These are phyloP conservation scores for Spilarctia lutea DNA, from an alignment of 2,888 invertebrate species.

Conservation along the genomic window DNA sequence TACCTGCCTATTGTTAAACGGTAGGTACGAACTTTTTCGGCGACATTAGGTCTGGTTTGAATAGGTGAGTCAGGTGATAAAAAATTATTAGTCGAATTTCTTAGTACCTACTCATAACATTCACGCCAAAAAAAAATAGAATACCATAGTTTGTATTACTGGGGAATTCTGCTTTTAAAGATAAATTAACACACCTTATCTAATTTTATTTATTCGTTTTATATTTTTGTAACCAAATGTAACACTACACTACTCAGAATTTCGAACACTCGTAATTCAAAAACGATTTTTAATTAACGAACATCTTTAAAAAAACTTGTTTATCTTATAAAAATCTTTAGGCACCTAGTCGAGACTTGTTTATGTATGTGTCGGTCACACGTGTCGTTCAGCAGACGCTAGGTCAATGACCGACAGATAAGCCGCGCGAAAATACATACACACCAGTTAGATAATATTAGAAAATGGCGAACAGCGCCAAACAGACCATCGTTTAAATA, in stretches of 20 bases:
- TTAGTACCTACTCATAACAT: not conserved
- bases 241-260: not conserved
- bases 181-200: not conserved
- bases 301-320: slow-evolving; percentile 15
- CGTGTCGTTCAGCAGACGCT: slow-evolving; percentile 60
- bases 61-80: not conserved
- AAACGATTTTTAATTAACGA: not conserved
- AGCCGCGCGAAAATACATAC: slow-evolving; percentile 76
- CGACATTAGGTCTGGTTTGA: slow-evolving; percentile 2
- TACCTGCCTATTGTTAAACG: not conserved
- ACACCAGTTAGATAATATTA: slow-evolving; percentile 81
- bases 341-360: slow-evolving; percentile 13
- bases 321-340: slow-evolving; percentile 7
- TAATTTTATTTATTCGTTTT: not conserved
- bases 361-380: slow-evolving; percentile 43
- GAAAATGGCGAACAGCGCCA: slow-evolving; percentile 73
- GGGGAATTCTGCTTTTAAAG: slow-evolving; percentile 5
- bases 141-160: no score
- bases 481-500: slow-evolving; percentile 39
- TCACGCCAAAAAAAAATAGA: no score
- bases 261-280: not conserved
- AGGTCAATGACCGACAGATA: slow-evolving; percentile 77
- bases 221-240: not conserved
- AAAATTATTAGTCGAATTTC: not conserved
- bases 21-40: not conserved